phyloP scores from a whole-genome alignment of 2,888 invertebrate species.

The Mythimna loreyi region DNA sequence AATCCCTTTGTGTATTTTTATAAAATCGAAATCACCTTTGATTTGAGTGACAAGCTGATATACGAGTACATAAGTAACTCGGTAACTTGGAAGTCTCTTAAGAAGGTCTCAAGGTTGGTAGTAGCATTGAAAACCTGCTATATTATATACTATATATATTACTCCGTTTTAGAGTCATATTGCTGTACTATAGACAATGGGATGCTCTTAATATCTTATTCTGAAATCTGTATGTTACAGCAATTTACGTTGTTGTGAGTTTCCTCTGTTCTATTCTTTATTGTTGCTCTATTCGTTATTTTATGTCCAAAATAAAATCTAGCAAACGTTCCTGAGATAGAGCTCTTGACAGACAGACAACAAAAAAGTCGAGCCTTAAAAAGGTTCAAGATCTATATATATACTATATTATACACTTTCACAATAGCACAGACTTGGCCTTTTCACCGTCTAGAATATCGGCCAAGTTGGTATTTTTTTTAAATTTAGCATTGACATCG shows the following conservation, averaged over 20 bases:
- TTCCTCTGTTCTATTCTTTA: neutral
- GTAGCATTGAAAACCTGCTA: neutral
- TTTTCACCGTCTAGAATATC: conserved; percentile 34
- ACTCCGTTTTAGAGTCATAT: neutral
- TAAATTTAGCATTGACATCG: conserved; percentile 56
- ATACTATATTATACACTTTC: no score
- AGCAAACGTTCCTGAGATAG: no score
- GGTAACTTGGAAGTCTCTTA: neutral
- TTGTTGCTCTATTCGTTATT: no score
- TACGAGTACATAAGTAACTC: no score
- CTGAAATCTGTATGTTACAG: neutral
- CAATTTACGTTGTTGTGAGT: no score
- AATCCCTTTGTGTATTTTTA: no score
- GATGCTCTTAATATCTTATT: neutral
- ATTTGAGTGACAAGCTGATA: no score
- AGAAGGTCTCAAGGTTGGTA: neutral
- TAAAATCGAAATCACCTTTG: no score
- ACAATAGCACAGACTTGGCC: conserved; percentile 29
- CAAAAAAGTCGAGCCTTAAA: no score
- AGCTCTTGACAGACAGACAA: no score
- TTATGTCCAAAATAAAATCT: no score
- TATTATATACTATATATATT: no score
- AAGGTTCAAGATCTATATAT: conserved; percentile 31
- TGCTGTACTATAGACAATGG: neutral
- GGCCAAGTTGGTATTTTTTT: conserved; percentile 51